Base-by-base conservation (phyloP, 64 coral and sea anemone species). In the Stylophora pistillata region DNA sequence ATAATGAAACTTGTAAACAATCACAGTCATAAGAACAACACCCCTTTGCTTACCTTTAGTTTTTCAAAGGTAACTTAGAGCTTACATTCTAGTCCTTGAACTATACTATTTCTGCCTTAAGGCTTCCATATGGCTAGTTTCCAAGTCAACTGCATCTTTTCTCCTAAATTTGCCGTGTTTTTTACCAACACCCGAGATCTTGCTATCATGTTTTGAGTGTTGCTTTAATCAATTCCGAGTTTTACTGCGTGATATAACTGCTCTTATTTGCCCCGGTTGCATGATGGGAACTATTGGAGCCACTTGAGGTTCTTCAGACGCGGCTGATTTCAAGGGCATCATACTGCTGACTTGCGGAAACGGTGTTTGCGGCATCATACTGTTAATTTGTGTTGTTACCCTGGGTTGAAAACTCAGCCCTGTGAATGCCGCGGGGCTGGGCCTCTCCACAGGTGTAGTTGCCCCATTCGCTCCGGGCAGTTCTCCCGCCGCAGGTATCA, bases 331-430 rank as follows among this genome's bases (percentile, higher is more conserved):
- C 77, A 79, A 59, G 0, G 55, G 77, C 21, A 59, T 31, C 55
- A 79, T 59, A 58, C 77, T 60, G 55, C 28, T 59, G 56, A 79
- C 26, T 55, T 79, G 77, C 23, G 77, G 55, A 20, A 59, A 60
- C 55, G 77, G 55, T 27, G 56, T 79, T 26, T 60, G 77, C 15
- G 56, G 13, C 55, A 30, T 79, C 77, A 79, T 79, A 28, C 26
- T 60, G 15, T 79, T 79, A 25, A 79, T 14, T 79, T 60, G 55
- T 26, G 77, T 18, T 1, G 55, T 60, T 27, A 59, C 23, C 15
- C 77, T 60, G 26, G 55, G 77, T 27, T 79, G 77, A 9, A 59
- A 79, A 55, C 30, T 60, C 7, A 47, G 9, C 3, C 47, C 53
- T 52, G 74, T 55, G 55, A 79, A 58, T 3, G 77, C 77, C 1